Evolutionary conservation across 2,113 vertebrate genomes (phyloP).

Genomic region (Hemibagrus wyckioides): DNA sequence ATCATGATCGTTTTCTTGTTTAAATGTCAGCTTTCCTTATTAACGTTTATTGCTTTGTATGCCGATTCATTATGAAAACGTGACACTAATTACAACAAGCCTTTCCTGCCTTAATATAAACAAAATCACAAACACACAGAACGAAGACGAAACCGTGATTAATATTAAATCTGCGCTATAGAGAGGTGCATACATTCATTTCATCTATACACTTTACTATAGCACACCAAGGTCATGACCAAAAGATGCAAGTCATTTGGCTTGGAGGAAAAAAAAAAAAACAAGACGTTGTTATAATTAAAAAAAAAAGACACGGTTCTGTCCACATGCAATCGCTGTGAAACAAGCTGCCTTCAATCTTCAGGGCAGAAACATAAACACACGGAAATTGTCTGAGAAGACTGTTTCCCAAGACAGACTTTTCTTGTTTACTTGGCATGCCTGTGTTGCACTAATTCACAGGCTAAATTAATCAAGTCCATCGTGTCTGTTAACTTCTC

Average conservation of each 20-base stretch:
- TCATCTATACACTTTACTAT: background rate
- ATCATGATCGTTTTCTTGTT: background rate
- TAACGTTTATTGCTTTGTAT: background rate
- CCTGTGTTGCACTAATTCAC: background rate
- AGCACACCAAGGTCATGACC: background rate
- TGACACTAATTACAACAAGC: background rate
- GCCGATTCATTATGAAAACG: background rate
- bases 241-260: background rate
- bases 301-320: background rate
- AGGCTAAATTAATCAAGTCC: background rate
- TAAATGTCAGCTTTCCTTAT: background rate
- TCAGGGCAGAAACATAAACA: background rate
- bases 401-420: background rate
- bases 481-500: background rate
- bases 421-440: background rate
- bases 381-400: background rate
- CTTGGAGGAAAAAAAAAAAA: background rate
- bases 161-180: background rate
- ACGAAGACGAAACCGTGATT: no score
- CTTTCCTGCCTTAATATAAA: background rate
- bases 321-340: background rate
- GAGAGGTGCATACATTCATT: background rate
- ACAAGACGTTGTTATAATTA: background rate
- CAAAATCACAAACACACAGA: background rate
- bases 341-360: slow-evolving; percentile 11